phyloP scores from a whole-genome alignment of 2,113 vertebrate genomes.

The Malurus melanocephalus region DNA sequence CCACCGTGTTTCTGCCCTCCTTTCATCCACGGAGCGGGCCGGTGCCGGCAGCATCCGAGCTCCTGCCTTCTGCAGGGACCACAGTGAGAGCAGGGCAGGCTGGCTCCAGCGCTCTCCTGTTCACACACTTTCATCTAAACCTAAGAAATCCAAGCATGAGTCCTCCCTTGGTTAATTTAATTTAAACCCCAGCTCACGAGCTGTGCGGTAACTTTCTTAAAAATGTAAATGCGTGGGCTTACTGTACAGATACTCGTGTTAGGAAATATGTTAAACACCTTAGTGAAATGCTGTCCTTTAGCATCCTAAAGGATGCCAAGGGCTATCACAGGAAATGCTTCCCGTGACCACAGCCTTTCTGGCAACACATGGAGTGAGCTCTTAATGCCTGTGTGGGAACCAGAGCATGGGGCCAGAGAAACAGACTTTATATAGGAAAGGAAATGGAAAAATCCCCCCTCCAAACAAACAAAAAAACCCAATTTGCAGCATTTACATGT shows the following conservation, averaged over 20 bases:
- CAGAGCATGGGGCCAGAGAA: not conserved
- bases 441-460: not conserved
- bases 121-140: not conserved
- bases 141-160: not conserved
- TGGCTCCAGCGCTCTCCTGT: not conserved
- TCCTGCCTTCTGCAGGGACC: not conserved
- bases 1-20: rapidly evolving
- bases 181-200: not conserved
- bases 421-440: conserved; percentile 1
- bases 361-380: not conserved
- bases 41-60: rapidly evolving
- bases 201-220: not conserved
- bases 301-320: not conserved
- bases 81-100: too few relatives aligned
- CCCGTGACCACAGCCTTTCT: not conserved
- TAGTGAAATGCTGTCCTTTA: not conserved
- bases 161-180: not conserved
- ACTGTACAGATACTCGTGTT: not conserved
- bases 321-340: not conserved
- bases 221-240: not conserved
- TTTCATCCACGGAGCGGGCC: rapidly evolving
- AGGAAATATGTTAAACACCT: not conserved
- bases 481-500: not conserved
- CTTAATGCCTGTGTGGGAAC: not conserved
- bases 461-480: not conserved